Conservation (phyloP, 1,140 invertebrate species). For the Amphibalanus amphitrite region DNA sequence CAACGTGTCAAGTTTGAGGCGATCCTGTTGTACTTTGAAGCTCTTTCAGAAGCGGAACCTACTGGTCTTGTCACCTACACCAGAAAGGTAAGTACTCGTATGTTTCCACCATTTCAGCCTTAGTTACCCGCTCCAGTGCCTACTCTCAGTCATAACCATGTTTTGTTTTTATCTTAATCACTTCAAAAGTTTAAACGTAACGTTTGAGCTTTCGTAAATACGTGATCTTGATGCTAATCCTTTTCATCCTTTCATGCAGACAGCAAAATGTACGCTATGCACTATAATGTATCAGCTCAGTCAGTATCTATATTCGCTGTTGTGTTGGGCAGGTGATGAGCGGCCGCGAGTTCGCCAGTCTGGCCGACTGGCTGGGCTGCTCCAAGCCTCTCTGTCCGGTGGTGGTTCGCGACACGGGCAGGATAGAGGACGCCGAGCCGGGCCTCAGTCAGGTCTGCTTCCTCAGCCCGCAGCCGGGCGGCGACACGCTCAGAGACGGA, state of each 20-base stretch:
- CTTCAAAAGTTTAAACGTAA: too few species aligned
- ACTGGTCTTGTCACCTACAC: conserved; percentile 37
- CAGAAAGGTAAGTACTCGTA: conserved; percentile 55
- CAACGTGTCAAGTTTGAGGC: conserved; percentile 54
- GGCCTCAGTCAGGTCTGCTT: conserved; percentile 46
- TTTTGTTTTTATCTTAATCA: too few species aligned
- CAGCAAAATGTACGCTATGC: too few species aligned
- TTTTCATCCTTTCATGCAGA: too few species aligned
- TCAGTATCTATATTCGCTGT: too few species aligned
- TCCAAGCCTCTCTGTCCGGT: conserved; percentile 48
- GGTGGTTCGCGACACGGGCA: conserved; percentile 47
- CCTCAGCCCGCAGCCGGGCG: conserved; percentile 47
- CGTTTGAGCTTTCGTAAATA: too few species aligned
- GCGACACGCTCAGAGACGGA: conserved; percentile 43
- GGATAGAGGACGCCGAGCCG: conserved; percentile 43
- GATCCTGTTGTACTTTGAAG: conserved; percentile 53
- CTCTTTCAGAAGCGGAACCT: conserved; percentile 29
- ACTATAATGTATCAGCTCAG: too few species aligned
- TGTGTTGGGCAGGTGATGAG: conserved; percentile 42
- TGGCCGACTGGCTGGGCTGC: conserved; percentile 62
- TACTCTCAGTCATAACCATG: too few species aligned
- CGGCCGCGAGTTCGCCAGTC: conserved; percentile 52
- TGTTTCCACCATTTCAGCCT: too few species aligned
- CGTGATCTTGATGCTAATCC: too few species aligned
- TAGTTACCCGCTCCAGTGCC: too few species aligned